A percentile compares a stretch with the other conserved stretches of the same genome.
Conservation (phyloP, 2,113 vertebrate species). For the Panthera leo region DNA sequence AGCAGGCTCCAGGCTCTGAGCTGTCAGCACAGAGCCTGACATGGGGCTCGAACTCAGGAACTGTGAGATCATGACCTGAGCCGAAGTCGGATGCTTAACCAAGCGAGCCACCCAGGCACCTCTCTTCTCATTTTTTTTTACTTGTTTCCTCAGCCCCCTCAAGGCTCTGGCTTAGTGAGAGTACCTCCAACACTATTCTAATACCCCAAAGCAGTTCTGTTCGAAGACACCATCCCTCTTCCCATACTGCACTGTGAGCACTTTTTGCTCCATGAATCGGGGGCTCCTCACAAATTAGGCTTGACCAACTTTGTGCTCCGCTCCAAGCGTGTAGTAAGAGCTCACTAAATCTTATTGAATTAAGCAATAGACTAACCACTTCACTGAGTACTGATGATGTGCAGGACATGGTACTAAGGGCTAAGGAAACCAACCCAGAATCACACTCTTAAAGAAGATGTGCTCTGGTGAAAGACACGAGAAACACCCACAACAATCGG, state of each 20-base stretch:
- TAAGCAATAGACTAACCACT: not conserved
- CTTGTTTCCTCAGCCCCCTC: not conserved
- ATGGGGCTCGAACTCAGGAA: too few relatives aligned
- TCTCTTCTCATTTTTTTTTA: not conserved
- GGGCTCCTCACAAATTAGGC: not conserved
- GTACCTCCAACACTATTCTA: not conserved
- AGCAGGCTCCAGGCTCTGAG: too few relatives aligned
- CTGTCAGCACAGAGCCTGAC: too few relatives aligned
- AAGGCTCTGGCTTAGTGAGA: not conserved
- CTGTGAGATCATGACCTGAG: too few relatives aligned
- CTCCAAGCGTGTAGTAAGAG: not conserved
- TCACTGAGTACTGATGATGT: not conserved
- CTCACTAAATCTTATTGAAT: not conserved
- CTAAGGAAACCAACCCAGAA: not conserved
- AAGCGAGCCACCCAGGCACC: too few relatives aligned
- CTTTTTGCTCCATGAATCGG: not conserved
- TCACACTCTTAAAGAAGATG: not conserved
- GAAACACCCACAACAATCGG: not conserved
- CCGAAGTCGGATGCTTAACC: too few relatives aligned
- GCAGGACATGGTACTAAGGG: too few relatives aligned
- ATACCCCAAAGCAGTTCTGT: not conserved
- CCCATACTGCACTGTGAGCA: not conserved
- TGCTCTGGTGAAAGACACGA: rapidly evolving
- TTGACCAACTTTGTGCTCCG: not conserved
- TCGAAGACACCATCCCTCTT: not conserved